These are phyloP conservation scores for Fistularia tabacaria DNA, from an alignment of 2,797 vertebrate genomes.

Conservation along the genomic window DNA sequence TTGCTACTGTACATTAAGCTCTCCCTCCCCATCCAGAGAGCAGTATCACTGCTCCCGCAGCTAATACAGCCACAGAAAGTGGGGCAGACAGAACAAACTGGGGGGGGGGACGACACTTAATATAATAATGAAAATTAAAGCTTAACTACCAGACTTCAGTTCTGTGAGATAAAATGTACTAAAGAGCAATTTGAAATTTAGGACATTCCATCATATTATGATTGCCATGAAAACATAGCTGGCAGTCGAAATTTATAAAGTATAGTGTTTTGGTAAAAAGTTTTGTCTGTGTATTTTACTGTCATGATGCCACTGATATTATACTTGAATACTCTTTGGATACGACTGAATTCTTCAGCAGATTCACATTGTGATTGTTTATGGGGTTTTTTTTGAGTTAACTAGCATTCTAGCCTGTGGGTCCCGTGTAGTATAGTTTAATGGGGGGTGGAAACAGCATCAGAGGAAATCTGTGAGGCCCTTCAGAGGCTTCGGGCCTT, in stretches of 20 bases:
- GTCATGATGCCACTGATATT: too few relatives aligned
- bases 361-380: too few relatives aligned
- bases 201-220: conserved; percentile 43
- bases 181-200: conserved; percentile 32
- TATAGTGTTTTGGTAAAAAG: background rate
- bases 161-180: conserved; percentile 40
- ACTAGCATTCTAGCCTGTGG: too few relatives aligned
- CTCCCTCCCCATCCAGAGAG: conserved; percentile 9
- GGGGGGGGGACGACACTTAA: conserved; percentile 38
- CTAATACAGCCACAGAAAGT: conserved; percentile 45
- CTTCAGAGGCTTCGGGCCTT: too few relatives aligned
- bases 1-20: conserved; percentile 31
- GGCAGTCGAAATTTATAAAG: background rate
- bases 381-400: too few relatives aligned
- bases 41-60: conserved; percentile 23
- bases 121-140: conserved; percentile 50
- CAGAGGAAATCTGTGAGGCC: too few relatives aligned
- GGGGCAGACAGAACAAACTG: conserved; percentile 40
- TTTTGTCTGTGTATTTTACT: too few relatives aligned
- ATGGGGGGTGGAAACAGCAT: too few relatives aligned
- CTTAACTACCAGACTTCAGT: conserved; percentile 33
- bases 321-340: too few relatives aligned
- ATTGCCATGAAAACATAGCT: background rate
- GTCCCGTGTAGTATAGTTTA: too few relatives aligned
- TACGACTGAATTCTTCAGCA: too few relatives aligned